Evolutionary conservation across 2,888 invertebrate genomes (phyloP).

Genomic region (Acanthosepion pharaonis): DNA sequence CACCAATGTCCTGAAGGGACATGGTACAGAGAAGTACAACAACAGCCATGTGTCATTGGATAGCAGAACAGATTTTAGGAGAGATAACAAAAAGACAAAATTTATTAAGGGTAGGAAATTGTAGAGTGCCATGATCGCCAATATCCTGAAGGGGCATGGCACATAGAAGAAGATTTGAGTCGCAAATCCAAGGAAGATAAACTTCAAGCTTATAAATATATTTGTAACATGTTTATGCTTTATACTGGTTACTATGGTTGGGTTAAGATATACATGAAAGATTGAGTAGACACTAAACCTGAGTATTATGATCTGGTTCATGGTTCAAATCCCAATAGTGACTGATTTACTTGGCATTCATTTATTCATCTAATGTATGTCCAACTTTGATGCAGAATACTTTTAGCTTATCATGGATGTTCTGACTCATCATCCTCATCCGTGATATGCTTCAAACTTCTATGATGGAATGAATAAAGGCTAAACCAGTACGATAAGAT

Average conservation of each 20-base stretch:
- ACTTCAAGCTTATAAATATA: no score
- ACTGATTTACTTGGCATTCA: not conserved
- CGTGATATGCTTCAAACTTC: not conserved
- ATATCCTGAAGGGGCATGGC: no score
- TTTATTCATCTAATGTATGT: not conserved
- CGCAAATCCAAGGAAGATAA: no score
- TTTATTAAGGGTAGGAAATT: no score
- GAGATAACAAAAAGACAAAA: no score
- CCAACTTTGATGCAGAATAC: conserved; percentile 2
- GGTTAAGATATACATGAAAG: not conserved
- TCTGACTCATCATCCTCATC: not conserved
- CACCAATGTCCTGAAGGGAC: no score
- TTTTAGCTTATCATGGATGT: not conserved
- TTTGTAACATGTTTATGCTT: not conserved
- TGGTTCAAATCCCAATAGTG: not conserved
- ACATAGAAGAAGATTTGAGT: not conserved
- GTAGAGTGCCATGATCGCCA: no score
- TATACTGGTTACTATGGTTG: not conserved
- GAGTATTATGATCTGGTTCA: not conserved
- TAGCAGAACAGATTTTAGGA: no score
- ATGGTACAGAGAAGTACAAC: no score
- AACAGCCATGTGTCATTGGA: no score
- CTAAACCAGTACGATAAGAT: not conserved
- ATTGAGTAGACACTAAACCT: not conserved
- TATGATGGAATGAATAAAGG: not conserved